A percentile compares a stretch with the other conserved stretches of the same genome.
These are phyloP conservation scores for Sisor rabdophorus DNA, from an alignment of 2,113 vertebrate species.

Conservation along the genomic window DNA sequence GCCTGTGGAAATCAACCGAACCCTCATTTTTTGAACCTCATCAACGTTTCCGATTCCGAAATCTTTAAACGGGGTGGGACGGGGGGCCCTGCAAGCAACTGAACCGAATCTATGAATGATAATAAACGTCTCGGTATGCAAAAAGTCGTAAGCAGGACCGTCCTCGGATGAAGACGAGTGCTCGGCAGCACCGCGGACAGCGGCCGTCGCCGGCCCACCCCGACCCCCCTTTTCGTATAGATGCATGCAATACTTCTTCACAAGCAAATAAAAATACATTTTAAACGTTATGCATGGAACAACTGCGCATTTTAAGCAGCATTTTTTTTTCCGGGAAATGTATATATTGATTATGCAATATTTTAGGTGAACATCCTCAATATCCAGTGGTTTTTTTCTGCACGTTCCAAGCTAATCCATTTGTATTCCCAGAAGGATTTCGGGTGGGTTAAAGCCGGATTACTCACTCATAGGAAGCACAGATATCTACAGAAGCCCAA, in stretches of 20 bases:
- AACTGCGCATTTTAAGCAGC: background rate
- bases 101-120: conserved; percentile 17
- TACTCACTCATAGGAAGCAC: background rate
- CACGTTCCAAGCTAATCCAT: background rate
- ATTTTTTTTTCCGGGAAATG: too few species aligned
- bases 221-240: background rate
- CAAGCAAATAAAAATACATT: conserved; percentile 27
- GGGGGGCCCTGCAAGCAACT: conserved; percentile 1
- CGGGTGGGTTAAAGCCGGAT: background rate
- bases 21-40: conserved; percentile 11
- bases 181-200: conserved; percentile 47
- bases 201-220: too few species aligned
- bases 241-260: background rate
- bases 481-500: background rate
- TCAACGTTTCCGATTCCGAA: background rate
- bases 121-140: conserved; percentile 14
- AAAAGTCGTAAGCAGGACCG: conserved; percentile 9
- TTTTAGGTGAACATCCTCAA: background rate
- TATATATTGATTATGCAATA: background rate
- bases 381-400: background rate
- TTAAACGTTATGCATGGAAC: background rate
- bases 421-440: background rate
- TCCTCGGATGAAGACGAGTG: background rate
- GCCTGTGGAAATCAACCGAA: conserved; percentile 3
- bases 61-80: too few species aligned